A percentile compares a stretch with the other conserved stretches of the same genome.
These are phyloP conservation scores for Gymnorhina tibicen DNA, from an alignment of 2,113 vertebrate genomes.

Conservation along the genomic window DNA sequence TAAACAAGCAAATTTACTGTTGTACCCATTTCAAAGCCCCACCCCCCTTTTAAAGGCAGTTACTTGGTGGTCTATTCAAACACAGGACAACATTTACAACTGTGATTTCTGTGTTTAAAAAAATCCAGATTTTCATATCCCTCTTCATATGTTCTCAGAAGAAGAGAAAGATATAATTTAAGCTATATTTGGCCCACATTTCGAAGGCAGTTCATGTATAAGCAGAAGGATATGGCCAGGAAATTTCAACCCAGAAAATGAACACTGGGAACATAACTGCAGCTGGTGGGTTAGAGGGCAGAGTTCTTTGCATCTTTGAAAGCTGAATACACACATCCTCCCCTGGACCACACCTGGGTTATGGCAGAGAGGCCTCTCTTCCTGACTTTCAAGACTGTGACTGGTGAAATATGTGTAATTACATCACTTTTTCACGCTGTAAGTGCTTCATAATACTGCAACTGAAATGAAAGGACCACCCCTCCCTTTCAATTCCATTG, in stretches of 20 bases:
- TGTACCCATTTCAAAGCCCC: neutral
- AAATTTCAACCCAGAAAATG: neutral
- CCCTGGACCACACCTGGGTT: neutral
- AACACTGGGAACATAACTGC: neutral
- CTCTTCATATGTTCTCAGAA: neutral
- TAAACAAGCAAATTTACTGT: neutral
- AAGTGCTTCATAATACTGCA: neutral
- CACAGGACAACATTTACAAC: neutral
- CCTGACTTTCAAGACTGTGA: neutral
- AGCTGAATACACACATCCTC: neutral
- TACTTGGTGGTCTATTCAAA: neutral
- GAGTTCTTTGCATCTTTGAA: neutral
- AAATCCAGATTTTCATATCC: neutral
- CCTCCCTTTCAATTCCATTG: neutral
- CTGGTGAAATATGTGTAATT: neutral
- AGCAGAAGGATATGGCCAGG: neutral
- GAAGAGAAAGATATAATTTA: neutral
- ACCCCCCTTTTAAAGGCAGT: neutral
- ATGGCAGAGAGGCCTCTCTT: neutral
- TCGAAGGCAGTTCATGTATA: neutral
- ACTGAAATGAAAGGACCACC: neutral
- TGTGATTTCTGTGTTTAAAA: neutral
- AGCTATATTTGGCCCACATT: neutral
- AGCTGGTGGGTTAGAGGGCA: neutral
- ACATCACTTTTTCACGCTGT: neutral